A percentile compares a stretch with the other conserved stretches of the same genome.
phyloP scores from a whole-genome alignment of 1,140 invertebrate genomes.

The Pantala flavescens region DNA sequence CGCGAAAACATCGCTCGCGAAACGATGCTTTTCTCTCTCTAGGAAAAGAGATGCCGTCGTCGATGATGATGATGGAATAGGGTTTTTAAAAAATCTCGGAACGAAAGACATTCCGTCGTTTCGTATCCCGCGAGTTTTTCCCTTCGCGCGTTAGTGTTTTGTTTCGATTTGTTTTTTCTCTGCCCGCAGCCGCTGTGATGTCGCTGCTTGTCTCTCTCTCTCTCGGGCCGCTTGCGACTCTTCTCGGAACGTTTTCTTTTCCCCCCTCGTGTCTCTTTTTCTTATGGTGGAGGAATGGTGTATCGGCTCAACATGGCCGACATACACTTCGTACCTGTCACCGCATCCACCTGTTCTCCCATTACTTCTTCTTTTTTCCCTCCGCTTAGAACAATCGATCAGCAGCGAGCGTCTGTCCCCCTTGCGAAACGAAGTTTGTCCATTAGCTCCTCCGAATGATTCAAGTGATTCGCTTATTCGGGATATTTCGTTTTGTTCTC shows the following conservation, averaged over 20 bases:
- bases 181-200: no score
- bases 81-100: no score
- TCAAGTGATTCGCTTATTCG: neutral
- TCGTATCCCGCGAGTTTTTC: no score
- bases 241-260: neutral
- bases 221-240: no score
- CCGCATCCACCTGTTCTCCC: neutral
- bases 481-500: neutral
- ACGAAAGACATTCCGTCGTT: no score
- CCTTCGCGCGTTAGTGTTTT: no score
- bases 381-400: slow-evolving; percentile 5
- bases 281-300: neutral
- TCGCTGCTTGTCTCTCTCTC: no score
- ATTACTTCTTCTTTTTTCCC: neutral
- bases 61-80: no score
- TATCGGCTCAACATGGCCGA: neutral
- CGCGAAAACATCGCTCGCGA: no score
- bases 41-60: no score
- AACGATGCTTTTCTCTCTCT: no score
- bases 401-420: neutral
- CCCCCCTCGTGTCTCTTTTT: neutral
- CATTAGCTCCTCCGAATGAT: neutral
- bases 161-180: no score
- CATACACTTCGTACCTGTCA: slow-evolving; percentile 1
- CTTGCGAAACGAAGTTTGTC: neutral